Evolutionary conservation across 2,113 vertebrate genomes (phyloP).

Genomic region (Sprattus sprattus): DNA sequence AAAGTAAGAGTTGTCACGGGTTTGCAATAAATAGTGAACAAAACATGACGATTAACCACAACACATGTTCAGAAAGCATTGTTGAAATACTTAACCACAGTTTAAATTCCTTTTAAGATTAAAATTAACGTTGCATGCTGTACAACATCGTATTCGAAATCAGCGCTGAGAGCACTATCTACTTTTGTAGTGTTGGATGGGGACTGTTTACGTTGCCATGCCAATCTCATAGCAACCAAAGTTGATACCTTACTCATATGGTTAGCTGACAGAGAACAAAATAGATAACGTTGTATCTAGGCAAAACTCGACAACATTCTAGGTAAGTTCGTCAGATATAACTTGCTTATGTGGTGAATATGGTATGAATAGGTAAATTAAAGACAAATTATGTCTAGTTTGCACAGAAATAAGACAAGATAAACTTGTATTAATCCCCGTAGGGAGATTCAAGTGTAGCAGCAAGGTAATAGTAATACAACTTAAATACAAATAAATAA

Average conservation of each 20-base stretch:
- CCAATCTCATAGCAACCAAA: constrained; percentile 8
- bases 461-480: no score
- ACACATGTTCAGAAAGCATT: background rate
- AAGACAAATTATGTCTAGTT: no score
- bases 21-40: background rate
- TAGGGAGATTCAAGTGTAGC: no score
- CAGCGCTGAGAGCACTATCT: background rate
- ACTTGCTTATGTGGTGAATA: no score
- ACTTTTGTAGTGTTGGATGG: background rate
- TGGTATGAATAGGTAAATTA: no score
- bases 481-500: no score
- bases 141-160: background rate
- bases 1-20: background rate
- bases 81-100: background rate
- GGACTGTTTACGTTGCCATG: background rate
- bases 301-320: background rate
- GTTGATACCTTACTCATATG: background rate
- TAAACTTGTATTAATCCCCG: no score
- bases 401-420: no score
- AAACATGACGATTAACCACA: background rate
- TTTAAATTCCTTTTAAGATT: background rate
- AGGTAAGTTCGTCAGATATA: background rate
- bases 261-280: background rate
- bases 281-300: background rate
- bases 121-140: background rate